Percentiles rank a stretch among this genome's conserved stretches.
phyloP scores from a whole-genome alignment of 2,113 vertebrate genomes.

The Epinephelus moara region DNA sequence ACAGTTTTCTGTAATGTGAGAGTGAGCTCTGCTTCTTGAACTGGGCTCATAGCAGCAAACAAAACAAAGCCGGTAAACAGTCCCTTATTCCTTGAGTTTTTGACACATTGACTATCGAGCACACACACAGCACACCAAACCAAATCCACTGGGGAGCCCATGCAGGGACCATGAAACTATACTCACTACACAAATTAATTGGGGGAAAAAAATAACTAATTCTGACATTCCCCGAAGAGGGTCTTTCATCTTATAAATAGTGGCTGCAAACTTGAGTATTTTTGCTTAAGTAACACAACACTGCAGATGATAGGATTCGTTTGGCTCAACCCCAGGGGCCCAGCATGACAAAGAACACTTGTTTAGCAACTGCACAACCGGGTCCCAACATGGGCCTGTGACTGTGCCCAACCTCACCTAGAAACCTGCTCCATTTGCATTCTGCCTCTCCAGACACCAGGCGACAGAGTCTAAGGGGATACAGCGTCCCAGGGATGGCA shows the following conservation, averaged over 20 bases:
- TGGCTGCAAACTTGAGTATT: constrained; percentile 77
- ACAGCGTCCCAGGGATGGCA: constrained; percentile 69
- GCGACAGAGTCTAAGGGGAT: constrained; percentile 64
- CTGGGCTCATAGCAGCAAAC: constrained; percentile 42
- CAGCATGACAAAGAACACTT: constrained; percentile 80
- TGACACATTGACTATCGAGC: constrained; percentile 69
- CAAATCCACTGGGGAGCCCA: constrained; percentile 73
- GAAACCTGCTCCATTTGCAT: constrained; percentile 81
- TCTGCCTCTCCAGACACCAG: constrained; percentile 68
- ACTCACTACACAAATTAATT: constrained; percentile 82
- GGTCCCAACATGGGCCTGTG: constrained; percentile 75
- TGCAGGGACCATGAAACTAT: constrained; percentile 70
- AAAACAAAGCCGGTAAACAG: constrained; percentile 56
- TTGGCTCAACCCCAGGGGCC: constrained; percentile 76
- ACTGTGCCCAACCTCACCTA: constrained; percentile 74
- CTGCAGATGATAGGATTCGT: constrained; percentile 78
- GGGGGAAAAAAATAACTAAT: constrained; percentile 76
- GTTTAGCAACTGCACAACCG: constrained; percentile 73
- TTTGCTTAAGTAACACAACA: constrained; percentile 81
- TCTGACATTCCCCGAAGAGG: constrained; percentile 81
- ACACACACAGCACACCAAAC: constrained; percentile 72
- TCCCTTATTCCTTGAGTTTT: constrained; percentile 57
- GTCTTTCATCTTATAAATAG: constrained; percentile 87
- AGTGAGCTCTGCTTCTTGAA: constrained; percentile 30
- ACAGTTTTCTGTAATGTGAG: constrained; percentile 39